Evolutionary conservation across 1,140 invertebrate species (phyloP), one percentile per base, ranked within the genome.

Genomic region (Laodelphax striatellus): DNA sequence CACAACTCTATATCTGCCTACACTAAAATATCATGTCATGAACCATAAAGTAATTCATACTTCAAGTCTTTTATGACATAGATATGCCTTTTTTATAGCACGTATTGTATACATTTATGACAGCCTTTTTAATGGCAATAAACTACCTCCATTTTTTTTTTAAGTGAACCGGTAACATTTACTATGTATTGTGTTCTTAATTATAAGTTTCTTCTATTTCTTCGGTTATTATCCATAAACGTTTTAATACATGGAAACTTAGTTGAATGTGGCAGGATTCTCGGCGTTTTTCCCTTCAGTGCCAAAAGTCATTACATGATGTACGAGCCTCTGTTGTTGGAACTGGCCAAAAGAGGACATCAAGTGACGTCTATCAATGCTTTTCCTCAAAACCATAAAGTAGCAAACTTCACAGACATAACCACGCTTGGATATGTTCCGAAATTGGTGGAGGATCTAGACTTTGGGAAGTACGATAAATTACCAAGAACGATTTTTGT

Each of bases 221-320:
- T 38, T 38, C 11, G 34, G 10, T 3, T 13, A 2, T 9, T 38
- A 38, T 38, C 10, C 10, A 38, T 38, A 3, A 38, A 11, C 10
- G 34, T 38, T 38, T 13, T 38, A 11, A 38, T 11, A 11, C 2
- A 38, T 38, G 34, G 11, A 38, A 43, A 57, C 22, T 16, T n/a
- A 3, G 16, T 16, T 10, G 21, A 44, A 21, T 41, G 16, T n/a
- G 22, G 38, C 22, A 58, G 24, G 10, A 66, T 90, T 64, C 70
- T 89, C 19, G 84, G 77, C 0, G 67, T 86, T 21, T 82, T 86
- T 66, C 79, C 80, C 1, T 79, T 83, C 61, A 71, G 77, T 1
- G 81, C 83, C 0, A 80, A 76, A 41, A 88, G 85, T 68, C 86
- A 90, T 66, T 84, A 86, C 65, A 75, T 79, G 19, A 81, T 85